Evolutionary conservation across 2,113 vertebrate species (phyloP).

Genomic region (Corvus cornix): DNA sequence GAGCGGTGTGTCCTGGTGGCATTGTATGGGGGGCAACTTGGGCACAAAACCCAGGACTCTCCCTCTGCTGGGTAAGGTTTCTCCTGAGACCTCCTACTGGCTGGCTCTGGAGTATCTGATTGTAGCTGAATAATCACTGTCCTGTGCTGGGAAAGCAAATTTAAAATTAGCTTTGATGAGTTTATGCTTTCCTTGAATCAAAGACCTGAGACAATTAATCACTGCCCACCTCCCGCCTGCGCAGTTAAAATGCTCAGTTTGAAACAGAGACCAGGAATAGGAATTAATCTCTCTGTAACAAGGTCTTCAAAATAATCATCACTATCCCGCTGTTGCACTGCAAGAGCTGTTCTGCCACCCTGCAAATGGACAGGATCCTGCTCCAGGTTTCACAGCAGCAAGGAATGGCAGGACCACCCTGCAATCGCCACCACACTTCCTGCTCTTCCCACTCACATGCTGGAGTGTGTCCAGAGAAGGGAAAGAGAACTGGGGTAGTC

Average conservation of each 20-base stretch:
- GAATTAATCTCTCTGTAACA: neutral
- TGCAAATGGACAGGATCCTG: neutral
- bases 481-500: neutral
- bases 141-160: neutral
- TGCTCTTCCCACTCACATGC: neutral
- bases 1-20: fast-evolving
- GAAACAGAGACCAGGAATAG: neutral
- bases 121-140: neutral
- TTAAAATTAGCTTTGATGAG: neutral
- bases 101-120: neutral
- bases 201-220: neutral
- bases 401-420: fast-evolving
- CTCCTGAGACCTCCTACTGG: neutral
- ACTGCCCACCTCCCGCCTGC: neutral
- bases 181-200: neutral
- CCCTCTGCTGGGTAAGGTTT: neutral
- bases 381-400: fast-evolving
- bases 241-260: neutral
- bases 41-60: neutral
- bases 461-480: neutral
- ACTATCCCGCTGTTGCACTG: neutral
- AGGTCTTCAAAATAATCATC: neutral
- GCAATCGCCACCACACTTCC: fast-evolving
- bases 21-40: fast-evolving
- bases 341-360: neutral